Evolutionary conservation across 2,797 vertebrate species (phyloP), one percentile per base, ranked within the genome.

Genomic region (Zenarchopterus dispar): DNA sequence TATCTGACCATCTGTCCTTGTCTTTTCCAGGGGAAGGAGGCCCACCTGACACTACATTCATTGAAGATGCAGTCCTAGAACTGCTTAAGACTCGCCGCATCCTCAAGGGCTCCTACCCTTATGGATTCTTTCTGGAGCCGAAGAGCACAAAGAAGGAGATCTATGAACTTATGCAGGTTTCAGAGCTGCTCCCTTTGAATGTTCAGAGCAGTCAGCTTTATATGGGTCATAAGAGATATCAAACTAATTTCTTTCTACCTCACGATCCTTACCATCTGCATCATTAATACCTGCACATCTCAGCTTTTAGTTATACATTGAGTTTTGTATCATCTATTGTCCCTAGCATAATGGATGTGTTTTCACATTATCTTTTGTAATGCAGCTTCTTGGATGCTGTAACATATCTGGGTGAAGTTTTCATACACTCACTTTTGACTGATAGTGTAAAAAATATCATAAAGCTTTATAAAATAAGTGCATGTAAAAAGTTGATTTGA

Each of bases 61-160:
- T 99, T 83, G 98, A 99, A 96, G 97, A 99, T 68, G 98, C 98
- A 1, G 97, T 99, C 70, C 94, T 96, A 11, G 98, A 99, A 84
- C 95, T 99, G 65, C 94, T 99, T 21, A 98, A 99, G 92, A 98
- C 97, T 55, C 96, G 98, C 1, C 95, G 98, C 65, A 97, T 99
- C 91, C 96, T 99, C 82, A 98, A 98, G 96, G 98, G 97, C 94
- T 99, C 97, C 95, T 99, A 99, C 82, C 96, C 97, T 36, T 99
- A 98, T 39, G 98, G 98, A 82, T 99, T 99, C 92, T 99, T 98
- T 91, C 92, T 99, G 89, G 97, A 98, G 92, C 96, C 97, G 82
- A 98, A 98, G 95, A 99, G 97, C 95, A 99, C 97, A 94, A 99
- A 99, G 91, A 99, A 98, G 86, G 98, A 99, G 93, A 99, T 99